Base-by-base conservation (phyloP, 2,888 invertebrate genomes). In the Tricholauxania praeusta region DNA sequence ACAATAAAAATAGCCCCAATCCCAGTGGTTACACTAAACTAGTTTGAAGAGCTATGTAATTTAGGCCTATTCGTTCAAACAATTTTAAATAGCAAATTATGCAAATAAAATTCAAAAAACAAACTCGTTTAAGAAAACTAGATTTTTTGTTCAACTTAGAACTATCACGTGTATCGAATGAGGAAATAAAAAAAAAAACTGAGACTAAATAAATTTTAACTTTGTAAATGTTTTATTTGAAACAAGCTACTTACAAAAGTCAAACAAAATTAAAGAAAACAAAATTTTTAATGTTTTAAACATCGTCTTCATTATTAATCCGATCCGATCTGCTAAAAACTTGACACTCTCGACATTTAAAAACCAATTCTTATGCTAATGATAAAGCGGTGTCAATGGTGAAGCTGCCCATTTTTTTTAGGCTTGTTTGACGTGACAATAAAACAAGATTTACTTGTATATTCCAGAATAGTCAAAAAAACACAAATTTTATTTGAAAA, bases 111-210 rank as follows among this genome's bases (percentile, higher is more conserved):
- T 63, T 52, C 22, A n/a, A 0, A 68, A 22, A 55, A 53, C 63
- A 72, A 73, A 70, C 70, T 65, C 60, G 70, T 73, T 73, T 68
- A 64, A 63, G 64, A 6, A 49, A 49, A 51, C 51, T 39, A 68
- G 53, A 68, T 62, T 63, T 63, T n/a, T n/a, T n/a, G n/a, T 68
- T 55, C 19, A 53, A 72, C 67, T 72, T 68, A 72, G 67, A 39
- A 62, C 63, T 60, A 67, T 68, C 63, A 68, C 60, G 63, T 59
- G 59, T 63, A 19, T 14, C 7, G 55, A 19, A 55, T 55, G n/a
- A n/a, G 17, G 10, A n/a, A 55, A 22, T 10, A 28, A 39, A 62
- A 28, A 32, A 14, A 22, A 28, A 32, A 14, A 22, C 15, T 62
- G 4, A 28, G 19, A 2, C 3, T 12, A 57, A 32, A 22, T 15